Percentiles rank a stretch among this genome's conserved stretches.
phyloP scores from a whole-genome alignment of 2,888 invertebrate genomes.

The Zele albiditarsus region DNA sequence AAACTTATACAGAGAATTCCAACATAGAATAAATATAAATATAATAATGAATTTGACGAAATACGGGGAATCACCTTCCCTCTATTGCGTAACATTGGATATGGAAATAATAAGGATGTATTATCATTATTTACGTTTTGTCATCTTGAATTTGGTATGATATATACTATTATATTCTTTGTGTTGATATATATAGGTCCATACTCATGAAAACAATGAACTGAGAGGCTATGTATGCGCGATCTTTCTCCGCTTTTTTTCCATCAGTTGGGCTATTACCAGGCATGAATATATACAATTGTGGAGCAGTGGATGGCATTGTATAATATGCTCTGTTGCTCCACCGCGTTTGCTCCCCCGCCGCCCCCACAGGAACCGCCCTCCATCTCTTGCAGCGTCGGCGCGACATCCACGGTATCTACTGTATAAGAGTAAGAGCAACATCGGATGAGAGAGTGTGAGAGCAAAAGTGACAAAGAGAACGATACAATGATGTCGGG shows the following conservation, averaged over 20 bases:
- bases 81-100: neutral
- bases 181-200: slow-evolving; percentile 42
- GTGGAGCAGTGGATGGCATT: slow-evolving; percentile 69
- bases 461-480: slow-evolving; percentile 18
- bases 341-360: slow-evolving; percentile 45
- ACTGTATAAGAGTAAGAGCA: slow-evolving; percentile 39
- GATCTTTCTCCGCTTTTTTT: slow-evolving; percentile 32
- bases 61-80: too few species aligned
- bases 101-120: neutral
- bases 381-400: slow-evolving; percentile 43
- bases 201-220: slow-evolving; percentile 68
- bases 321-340: slow-evolving; percentile 71
- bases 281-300: slow-evolving; percentile 63
- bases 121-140: slow-evolving; percentile 4
- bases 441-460: neutral
- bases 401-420: slow-evolving; percentile 38
- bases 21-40: too few species aligned
- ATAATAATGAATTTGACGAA: too few species aligned
- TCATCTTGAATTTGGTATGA: slow-evolving; percentile 4
- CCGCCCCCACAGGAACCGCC: slow-evolving; percentile 48
- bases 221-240: slow-evolving; percentile 56
- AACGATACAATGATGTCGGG: slow-evolving; percentile 40
- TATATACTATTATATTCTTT: slow-evolving; percentile 17
- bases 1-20: too few species aligned
- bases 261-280: slow-evolving; percentile 41